Evolutionary conservation across 2,888 invertebrate genomes (phyloP).

Genomic region (Tetranychus piercei): DNA sequence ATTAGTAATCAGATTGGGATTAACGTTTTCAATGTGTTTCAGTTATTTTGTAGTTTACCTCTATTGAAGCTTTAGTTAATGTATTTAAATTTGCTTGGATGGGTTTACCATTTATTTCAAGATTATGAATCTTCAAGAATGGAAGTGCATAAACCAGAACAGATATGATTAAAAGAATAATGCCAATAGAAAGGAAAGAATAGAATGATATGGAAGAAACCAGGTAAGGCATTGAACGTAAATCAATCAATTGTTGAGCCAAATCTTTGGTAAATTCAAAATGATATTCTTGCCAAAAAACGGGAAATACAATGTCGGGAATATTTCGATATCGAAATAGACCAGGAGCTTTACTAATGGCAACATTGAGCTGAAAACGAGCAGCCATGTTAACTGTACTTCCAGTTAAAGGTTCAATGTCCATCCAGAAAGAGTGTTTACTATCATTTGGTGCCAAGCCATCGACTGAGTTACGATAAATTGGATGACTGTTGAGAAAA

Average conservation of each 20-base stretch:
- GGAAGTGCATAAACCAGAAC: background rate
- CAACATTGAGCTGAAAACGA: constrained; percentile 52
- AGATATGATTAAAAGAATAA: background rate
- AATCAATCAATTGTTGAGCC: constrained; percentile 11
- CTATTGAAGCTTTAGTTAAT: background rate
- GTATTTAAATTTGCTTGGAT: constrained; percentile 2
- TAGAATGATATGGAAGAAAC: constrained; percentile 3
- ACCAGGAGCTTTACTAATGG: constrained; percentile 20
- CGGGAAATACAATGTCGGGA: constrained; percentile 22
- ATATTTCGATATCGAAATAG: constrained; percentile 21
- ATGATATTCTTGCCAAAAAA: constrained; percentile 23
- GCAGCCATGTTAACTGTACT: constrained; percentile 35
- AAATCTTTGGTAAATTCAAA: constrained; percentile 13
- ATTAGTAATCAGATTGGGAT: no score
- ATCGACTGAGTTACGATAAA: constrained; percentile 43
- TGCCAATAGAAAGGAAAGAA: background rate
- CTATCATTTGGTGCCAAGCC: constrained; percentile 48
- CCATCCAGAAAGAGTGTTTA: constrained; percentile 51
- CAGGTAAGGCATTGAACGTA: constrained; percentile 3
- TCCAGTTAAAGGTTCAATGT: constrained; percentile 46
- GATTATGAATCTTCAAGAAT: constrained; percentile 2
- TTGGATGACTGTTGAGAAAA: constrained; percentile 52
- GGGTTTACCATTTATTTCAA: background rate
- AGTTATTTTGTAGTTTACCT: background rate
- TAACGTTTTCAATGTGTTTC: no score